Evolutionary conservation across 2,888 invertebrate genomes (phyloP).

Genomic region (Watsonalla cultraria): DNA sequence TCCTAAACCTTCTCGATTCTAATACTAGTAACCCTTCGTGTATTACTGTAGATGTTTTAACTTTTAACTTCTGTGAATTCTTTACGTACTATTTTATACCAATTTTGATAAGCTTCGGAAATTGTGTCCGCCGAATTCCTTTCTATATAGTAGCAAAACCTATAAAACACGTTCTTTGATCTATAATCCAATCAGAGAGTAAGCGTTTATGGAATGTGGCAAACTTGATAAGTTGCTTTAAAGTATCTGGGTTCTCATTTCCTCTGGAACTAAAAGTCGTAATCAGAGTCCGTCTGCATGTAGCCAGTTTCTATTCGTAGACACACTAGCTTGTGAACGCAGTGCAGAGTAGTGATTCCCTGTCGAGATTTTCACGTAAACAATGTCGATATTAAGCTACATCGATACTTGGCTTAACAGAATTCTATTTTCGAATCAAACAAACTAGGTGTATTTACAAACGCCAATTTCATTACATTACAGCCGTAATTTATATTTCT

Average conservation of each 20-base stretch:
- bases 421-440: not conserved
- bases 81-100: too few relatives aligned
- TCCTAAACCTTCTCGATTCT: too few relatives aligned
- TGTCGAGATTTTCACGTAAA: slow-evolving; percentile 29
- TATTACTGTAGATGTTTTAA: too few relatives aligned
- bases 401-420: slow-evolving; percentile 1
- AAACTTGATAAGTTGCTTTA: slow-evolving; percentile 3
- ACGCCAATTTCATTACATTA: slow-evolving; percentile 15
- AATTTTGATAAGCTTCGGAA: too few relatives aligned
- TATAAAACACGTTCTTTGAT: too few relatives aligned
- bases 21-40: too few relatives aligned
- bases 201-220: not conserved
- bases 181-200: not conserved
- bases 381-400: slow-evolving; percentile 25
- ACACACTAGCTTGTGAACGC: slow-evolving; percentile 62
- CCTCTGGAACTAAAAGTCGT: slow-evolving; percentile 42
- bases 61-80: too few relatives aligned
- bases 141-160: too few relatives aligned
- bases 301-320: slow-evolving; percentile 51
- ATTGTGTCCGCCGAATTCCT: too few relatives aligned
- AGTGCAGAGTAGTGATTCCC: slow-evolving; percentile 41
- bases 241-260: not conserved
- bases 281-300: slow-evolving; percentile 43
- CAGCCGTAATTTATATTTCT: slow-evolving; percentile 15
- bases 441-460: slow-evolving; percentile 6